Percentiles rank a stretch among this genome's conserved stretches.
These are phyloP conservation scores for Microtus oregoni DNA, from an alignment of 2,113 vertebrate genomes.

Conservation along the genomic window DNA sequence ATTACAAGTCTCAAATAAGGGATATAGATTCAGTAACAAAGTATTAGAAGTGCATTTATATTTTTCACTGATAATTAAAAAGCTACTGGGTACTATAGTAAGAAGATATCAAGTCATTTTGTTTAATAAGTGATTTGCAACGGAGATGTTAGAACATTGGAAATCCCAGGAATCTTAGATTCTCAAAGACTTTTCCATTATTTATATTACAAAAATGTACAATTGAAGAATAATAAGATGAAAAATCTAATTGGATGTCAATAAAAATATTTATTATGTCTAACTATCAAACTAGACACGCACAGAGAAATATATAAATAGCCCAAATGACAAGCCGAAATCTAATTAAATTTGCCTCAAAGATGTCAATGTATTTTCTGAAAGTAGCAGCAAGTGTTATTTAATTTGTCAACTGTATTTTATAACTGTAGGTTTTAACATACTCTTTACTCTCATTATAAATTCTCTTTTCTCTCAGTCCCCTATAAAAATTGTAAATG, in stretches of 20 bases:
- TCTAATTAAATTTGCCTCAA: slow-evolving; percentile 44
- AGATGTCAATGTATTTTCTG: slow-evolving; percentile 53
- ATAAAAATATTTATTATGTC: slow-evolving; percentile 7
- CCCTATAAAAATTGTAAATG: slow-evolving; percentile 39
- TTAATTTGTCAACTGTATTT: slow-evolving; percentile 48
- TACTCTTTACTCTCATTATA: slow-evolving; percentile 22
- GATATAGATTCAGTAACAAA: slow-evolving; percentile 20
- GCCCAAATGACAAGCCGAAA: neutral
- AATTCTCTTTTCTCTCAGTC: slow-evolving; percentile 20
- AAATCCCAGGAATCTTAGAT: slow-evolving; percentile 28
- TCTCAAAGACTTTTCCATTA: neutral
- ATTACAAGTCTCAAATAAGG: neutral
- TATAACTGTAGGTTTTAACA: neutral
- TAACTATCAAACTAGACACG: slow-evolving; percentile 7
- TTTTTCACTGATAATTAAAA: slow-evolving; percentile 57
- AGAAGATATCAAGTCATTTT: slow-evolving; percentile 72
- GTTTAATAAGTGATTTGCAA: slow-evolving; percentile 64
- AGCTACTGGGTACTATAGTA: slow-evolving; percentile 12
- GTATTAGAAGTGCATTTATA: neutral
- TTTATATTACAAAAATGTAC: slow-evolving; percentile 3
- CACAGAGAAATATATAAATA: neutral
- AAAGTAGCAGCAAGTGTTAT: slow-evolving; percentile 78
- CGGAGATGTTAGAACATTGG: slow-evolving; percentile 6
- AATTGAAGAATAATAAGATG: slow-evolving; percentile 24
- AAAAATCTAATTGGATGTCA: neutral